phyloP scores from a whole-genome alignment of 2,797 vertebrate genomes.

The Cetoscarus ocellatus region DNA sequence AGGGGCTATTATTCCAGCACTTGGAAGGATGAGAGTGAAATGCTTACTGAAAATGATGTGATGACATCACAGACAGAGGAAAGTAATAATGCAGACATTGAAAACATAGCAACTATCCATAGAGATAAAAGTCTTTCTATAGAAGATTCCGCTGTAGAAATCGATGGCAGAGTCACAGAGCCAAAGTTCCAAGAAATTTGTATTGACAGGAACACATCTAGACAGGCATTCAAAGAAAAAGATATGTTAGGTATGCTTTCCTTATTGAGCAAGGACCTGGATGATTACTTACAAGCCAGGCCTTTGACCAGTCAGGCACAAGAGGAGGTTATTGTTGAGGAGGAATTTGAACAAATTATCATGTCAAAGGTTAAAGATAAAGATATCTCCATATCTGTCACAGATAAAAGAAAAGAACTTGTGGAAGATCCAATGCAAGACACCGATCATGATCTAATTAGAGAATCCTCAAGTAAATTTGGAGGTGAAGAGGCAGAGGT shows the following conservation, averaged over 20 bases:
- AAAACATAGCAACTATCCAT: neutral
- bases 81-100: neutral
- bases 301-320: constrained; percentile 7
- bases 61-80: constrained; percentile 56
- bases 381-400: constrained; percentile 6
- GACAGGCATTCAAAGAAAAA: constrained; percentile 22
- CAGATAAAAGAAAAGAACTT: constrained; percentile 21
- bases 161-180: constrained; percentile 34
- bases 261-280: constrained; percentile 59
- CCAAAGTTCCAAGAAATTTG: constrained; percentile 49
- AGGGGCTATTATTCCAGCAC: constrained; percentile 80
- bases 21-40: constrained; percentile 86
- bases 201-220: constrained; percentile 32
- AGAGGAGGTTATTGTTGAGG: constrained; percentile 48
- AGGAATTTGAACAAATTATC: constrained; percentile 60
- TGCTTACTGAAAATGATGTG: constrained; percentile 70
- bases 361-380: constrained; percentile 42
- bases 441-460: neutral
- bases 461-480: neutral
- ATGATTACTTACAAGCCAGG: constrained; percentile 44
- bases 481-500: constrained; percentile 6
- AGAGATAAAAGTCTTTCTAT: constrained; percentile 5
- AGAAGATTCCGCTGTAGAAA: constrained; percentile 21
- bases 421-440: constrained; percentile 4
- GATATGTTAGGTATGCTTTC: constrained; percentile 64